Evolutionary conservation across 1,140 invertebrate species (phyloP).

Genomic region (Rhagoletis zephyria): DNA sequence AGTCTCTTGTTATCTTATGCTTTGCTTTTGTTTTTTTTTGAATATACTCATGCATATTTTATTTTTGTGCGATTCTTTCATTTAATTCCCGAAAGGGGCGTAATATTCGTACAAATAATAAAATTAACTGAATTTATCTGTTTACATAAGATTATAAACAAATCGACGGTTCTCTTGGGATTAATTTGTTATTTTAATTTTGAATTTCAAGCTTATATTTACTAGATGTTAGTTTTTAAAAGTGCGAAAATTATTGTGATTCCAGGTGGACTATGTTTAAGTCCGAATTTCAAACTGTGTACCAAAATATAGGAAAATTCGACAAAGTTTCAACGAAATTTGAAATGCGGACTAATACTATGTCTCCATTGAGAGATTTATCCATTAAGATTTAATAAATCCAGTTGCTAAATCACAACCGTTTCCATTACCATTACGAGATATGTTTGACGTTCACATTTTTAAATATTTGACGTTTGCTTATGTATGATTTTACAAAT

Average conservation of each 20-base stretch:
- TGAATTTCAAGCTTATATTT: background rate
- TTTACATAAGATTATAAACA: constrained; percentile 48
- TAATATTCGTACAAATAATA: constrained; percentile 10
- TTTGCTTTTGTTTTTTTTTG: constrained; percentile 3
- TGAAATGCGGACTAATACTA: too few species aligned
- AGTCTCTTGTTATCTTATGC: background rate
- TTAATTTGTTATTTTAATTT: background rate
- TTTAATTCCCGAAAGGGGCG: background rate
- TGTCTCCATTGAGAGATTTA: too few species aligned
- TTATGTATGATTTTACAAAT: too few species aligned
- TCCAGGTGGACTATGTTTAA: too few species aligned
- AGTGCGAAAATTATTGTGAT: too few species aligned
- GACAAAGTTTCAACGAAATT: background rate
- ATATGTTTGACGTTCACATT: too few species aligned
- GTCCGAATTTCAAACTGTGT: background rate
- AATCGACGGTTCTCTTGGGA: background rate
- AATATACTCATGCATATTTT: background rate
- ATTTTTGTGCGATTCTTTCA: background rate
- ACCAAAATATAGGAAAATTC: background rate
- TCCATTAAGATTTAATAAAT: too few species aligned
- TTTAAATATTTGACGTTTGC: too few species aligned
- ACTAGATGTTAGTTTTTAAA: too few species aligned
- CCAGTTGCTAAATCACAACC: too few species aligned
- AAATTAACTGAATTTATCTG: constrained; percentile 23
- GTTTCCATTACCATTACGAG: too few species aligned